phyloP scores from a whole-genome alignment of 2,797 vertebrate genomes.

The Staurois parvus region DNA sequence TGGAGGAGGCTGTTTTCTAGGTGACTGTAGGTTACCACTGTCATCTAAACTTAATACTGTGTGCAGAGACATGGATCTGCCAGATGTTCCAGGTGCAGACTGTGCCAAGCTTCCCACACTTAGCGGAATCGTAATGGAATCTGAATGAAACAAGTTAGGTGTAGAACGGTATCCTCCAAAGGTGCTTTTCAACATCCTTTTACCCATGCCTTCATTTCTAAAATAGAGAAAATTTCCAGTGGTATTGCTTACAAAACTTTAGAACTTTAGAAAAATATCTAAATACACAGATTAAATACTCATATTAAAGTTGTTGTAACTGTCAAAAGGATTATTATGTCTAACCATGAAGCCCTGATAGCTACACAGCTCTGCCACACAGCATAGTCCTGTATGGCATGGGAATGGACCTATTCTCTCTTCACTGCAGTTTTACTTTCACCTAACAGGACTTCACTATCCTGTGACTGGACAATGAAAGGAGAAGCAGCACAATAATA shows the following conservation, averaged over 20 bases:
- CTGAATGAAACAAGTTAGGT: conserved; percentile 82
- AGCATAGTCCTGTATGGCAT: no score
- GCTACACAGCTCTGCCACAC: no score
- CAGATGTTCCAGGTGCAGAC: conserved; percentile 75
- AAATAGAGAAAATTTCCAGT: conserved; percentile 65
- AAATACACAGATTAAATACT: neutral
- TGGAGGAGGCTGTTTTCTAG: conserved; percentile 95
- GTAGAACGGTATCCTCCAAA: conserved; percentile 72
- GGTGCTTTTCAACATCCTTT: conserved; percentile 76
- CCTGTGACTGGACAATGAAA: no score
- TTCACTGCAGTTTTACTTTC: no score
- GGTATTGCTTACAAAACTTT: neutral
- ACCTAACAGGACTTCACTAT: no score
- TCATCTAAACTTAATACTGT: conserved; percentile 83
- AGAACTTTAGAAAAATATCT: neutral
- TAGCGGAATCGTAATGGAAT: conserved; percentile 81
- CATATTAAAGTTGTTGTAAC: no score
- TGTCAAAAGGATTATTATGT: no score
- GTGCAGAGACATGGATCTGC: conserved; percentile 85
- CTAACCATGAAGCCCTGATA: no score
- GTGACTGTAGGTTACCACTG: conserved; percentile 81
- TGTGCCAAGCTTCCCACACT: conserved; percentile 82
- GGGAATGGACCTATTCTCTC: no score
- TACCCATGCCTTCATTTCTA: conserved; percentile 83
- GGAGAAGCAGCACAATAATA: no score